A percentile compares a stretch with the other conserved stretches of the same genome.
Conservation (phyloP, 2,888 invertebrate species). For the Epirrita christyi region DNA sequence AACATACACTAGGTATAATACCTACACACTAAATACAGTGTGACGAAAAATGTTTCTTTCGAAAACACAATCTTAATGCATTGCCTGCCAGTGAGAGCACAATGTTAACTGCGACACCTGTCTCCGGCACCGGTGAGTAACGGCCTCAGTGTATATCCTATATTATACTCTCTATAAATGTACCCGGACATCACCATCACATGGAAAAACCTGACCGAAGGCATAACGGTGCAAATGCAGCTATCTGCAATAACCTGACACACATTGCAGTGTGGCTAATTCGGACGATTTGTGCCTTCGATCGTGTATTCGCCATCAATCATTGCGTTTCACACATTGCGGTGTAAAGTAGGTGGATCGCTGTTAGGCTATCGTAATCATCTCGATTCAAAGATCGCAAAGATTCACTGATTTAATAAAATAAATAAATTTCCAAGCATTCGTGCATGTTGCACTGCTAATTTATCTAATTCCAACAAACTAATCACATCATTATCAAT, state of each 20-base stretch:
- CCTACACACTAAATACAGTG: slow-evolving; percentile 3
- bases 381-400: neutral
- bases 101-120: slow-evolving; percentile 48
- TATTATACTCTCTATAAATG: slow-evolving; percentile 20
- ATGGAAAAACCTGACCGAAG: slow-evolving; percentile 65
- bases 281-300: slow-evolving; percentile 43
- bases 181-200: slow-evolving; percentile 50
- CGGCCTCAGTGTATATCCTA: slow-evolving; percentile 50
- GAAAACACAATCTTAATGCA: slow-evolving; percentile 26
- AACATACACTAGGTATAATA: slow-evolving; percentile 3
- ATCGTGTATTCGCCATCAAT: slow-evolving; percentile 38
- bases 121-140: slow-evolving; percentile 64
- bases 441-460: slow-evolving; percentile 31
- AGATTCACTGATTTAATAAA: too few species aligned
- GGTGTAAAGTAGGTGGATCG: slow-evolving; percentile 20
- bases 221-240: slow-evolving; percentile 61
- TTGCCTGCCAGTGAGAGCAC: slow-evolving; percentile 26
- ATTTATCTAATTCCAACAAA: slow-evolving; percentile 36
- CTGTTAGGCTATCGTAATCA: slow-evolving; percentile 11
- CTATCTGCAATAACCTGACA: slow-evolving; percentile 52
- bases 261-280: slow-evolving; percentile 49
- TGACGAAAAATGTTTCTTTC: slow-evolving; percentile 16
- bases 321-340: slow-evolving; percentile 37
- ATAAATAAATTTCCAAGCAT: slow-evolving; percentile 6
- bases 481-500: slow-evolving; percentile 26